phyloP scores from a whole-genome alignment of 2,113 vertebrate genomes.

The Polypterus bichir region DNA sequence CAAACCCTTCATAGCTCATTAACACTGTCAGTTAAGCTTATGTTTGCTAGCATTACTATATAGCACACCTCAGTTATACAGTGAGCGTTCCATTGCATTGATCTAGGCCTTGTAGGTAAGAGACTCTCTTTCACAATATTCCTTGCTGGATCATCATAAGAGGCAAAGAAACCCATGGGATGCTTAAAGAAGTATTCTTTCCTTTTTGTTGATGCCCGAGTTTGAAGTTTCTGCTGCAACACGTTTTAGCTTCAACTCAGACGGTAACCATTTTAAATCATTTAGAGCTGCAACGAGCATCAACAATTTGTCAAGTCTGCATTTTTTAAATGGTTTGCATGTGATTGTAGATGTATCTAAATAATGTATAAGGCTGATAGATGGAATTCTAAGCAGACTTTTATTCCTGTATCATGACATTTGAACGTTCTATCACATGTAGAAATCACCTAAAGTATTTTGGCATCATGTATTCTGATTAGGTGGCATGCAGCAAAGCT shows the following conservation, averaged over 20 bases:
- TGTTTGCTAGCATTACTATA: constrained; percentile 8
- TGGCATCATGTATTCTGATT: constrained; percentile 56
- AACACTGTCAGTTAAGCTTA: constrained; percentile 46
- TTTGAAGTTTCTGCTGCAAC: constrained; percentile 32
- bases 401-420: constrained; percentile 25
- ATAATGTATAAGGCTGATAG: constrained; percentile 55
- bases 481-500: constrained; percentile 47
- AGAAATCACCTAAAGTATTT: constrained; percentile 50
- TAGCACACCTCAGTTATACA: constrained; percentile 37
- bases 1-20: constrained; percentile 28
- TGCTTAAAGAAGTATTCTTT: constrained; percentile 22
- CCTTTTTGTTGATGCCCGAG: constrained; percentile 18
- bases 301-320: constrained; percentile 33
- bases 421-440: constrained; percentile 32
- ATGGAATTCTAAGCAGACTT: constrained; percentile 24
- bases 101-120: constrained; percentile 43
- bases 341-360: constrained; percentile 29
- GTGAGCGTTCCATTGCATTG: constrained; percentile 36
- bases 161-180: constrained; percentile 29
- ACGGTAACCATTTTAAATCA: constrained; percentile 58
- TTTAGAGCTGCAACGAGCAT: constrained; percentile 44
- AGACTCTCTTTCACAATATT: constrained; percentile 43
- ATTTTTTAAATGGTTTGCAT: constrained; percentile 38
- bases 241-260: constrained; percentile 37
- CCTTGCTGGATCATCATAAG: constrained; percentile 44